Conservation (phyloP, 2,888 invertebrate genomes). For the Fragum fragum region DNA sequence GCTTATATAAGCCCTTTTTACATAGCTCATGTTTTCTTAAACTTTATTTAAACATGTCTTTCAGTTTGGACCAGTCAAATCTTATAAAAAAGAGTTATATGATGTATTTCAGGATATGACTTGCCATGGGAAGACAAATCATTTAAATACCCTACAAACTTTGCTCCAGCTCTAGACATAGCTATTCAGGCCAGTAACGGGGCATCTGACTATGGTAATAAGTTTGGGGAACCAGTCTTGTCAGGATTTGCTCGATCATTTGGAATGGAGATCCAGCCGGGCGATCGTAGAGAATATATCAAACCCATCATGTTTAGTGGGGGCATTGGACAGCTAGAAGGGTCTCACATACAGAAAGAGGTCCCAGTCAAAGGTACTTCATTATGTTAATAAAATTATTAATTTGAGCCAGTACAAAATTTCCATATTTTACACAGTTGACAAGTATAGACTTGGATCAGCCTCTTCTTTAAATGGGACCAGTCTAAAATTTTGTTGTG, state of each 20-base stretch:
- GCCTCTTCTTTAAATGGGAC: no score
- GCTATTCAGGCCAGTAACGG: slow-evolving; percentile 98
- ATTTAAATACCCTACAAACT: slow-evolving; percentile 93
- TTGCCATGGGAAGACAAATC: slow-evolving; percentile 94
- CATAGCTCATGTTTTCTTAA: no score
- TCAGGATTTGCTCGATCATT: slow-evolving; percentile 97
- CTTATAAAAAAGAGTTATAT: no score
- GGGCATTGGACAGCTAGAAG: slow-evolving; percentile 96
- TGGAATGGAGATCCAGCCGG: slow-evolving; percentile 90
- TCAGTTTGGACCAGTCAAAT: no score
- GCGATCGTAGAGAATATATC: slow-evolving; percentile 95
- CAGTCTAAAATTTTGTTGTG: no score
- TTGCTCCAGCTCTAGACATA: slow-evolving; percentile 96
- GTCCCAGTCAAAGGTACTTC: slow-evolving; percentile 91
- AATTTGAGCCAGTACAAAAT: no score
- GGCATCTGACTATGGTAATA: slow-evolving; percentile 99
- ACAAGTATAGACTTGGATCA: no score
- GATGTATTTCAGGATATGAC: slow-evolving; percentile 94
- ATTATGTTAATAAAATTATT: no score
- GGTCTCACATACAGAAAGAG: slow-evolving; percentile 92
- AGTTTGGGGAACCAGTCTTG: slow-evolving; percentile 98
- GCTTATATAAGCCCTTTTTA: no score
- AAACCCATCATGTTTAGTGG: slow-evolving; percentile 99
- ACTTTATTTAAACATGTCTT: no score
- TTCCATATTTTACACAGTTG: no score